Base-by-base conservation (phyloP, 2,797 vertebrate genomes). In the Leptodactylus fallax region DNA sequence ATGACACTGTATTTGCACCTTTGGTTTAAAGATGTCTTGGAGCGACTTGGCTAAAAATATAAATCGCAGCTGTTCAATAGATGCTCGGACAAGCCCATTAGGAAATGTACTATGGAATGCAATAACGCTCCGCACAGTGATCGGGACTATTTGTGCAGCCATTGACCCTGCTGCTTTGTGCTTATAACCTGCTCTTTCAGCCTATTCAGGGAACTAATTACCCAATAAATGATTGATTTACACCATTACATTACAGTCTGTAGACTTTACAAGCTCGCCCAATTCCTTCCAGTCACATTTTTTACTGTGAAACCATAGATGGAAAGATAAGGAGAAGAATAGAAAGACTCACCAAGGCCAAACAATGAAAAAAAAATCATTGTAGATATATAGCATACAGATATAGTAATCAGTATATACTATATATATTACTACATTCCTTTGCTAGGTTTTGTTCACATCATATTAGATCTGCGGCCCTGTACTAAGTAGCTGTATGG, bases 51-150 rank as follows among this genome's bases (percentile, higher is more conserved):
- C 91, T 92, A 92, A 92, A 92, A 91, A 92, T 91, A 92, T 53
- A 0, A 82, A 72, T 87, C 90, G 90, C 91, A 94, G 93, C 91
- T 94, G 92, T 93, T 93, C 88, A 90, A 89, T 91, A 90, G 91
- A 92, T 89, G 91, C 90, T 91, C 82, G 90, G 90, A 89, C 92
- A 93, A 87, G 91, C 90, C 91, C 89, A 89, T 91, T 91, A 93
- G 91, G 92, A 93, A 93, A 92, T 92, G 91, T 93, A 93, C 90
- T 91, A 93, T 87, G 91, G 90, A 93, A 93, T 93, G 91, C 91
- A 91, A 87, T 92, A 92, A 93, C 91, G 90, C 89, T 93, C 90
- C 89, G 87, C 90, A 91, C 91, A 91, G 91, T 90, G 90, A 81
- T 88, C 90, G 45, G 16, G 87, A 87, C 88, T 92, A 91, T 91